A percentile compares a stretch with the other conserved stretches of the same genome.
Evolutionary conservation across 2,797 vertebrate species (phyloP).

Genomic region (Prionace glauca): DNA sequence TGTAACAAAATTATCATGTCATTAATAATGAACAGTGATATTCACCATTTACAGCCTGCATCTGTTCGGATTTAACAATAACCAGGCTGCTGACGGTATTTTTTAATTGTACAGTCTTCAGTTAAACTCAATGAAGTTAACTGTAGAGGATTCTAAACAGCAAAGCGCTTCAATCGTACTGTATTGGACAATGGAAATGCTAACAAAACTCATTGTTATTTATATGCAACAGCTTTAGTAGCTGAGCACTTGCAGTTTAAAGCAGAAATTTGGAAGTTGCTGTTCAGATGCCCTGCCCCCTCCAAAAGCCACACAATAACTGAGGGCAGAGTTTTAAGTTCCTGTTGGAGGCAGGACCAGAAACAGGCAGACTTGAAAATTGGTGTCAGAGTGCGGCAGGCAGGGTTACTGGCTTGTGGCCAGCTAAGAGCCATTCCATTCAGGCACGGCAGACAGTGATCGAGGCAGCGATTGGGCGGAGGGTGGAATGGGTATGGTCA

Average conservation of each 20-base stretch:
- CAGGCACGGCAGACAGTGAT: no score
- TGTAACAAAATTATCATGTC: not conserved
- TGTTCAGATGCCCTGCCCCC: not conserved
- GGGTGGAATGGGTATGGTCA: no score
- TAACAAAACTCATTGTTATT: not conserved
- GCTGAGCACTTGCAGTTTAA: not conserved
- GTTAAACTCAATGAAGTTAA: not conserved
- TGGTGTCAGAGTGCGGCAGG: no score
- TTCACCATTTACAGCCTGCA: not conserved
- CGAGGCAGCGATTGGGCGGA: no score
- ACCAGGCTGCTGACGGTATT: not conserved
- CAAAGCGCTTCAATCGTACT: not conserved
- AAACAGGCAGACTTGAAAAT: no score
- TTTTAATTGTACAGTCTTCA: not conserved
- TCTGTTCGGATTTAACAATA: not conserved
- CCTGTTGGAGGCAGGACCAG: no score
- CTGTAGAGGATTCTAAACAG: not conserved
- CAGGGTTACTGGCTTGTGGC: no score
- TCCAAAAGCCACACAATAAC: not conserved
- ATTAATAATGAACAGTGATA: not conserved
- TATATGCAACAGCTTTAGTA: not conserved
- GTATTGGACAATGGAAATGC: not conserved
- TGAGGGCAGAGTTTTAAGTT: not conserved
- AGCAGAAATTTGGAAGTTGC: not conserved
- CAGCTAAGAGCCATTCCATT: no score